Percentiles rank a stretch among this genome's conserved stretches.
These are phyloP conservation scores for Phengaris alcon DNA, from an alignment of 2,888 invertebrate species.

Conservation along the genomic window DNA sequence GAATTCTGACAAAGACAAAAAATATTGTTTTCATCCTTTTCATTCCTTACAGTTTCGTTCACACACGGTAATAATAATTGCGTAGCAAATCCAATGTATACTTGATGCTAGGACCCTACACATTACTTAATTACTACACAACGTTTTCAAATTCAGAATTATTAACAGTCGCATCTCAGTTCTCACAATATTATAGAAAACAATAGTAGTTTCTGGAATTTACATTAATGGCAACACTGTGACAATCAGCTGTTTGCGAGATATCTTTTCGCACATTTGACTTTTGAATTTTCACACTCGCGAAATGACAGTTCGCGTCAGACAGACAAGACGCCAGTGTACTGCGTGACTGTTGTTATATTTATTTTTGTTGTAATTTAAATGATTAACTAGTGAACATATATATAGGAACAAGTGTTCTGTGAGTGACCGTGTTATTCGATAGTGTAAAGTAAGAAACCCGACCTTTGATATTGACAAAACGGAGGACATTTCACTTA, in stretches of 20 bases:
- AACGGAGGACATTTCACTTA: background rate
- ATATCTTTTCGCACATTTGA: slow-evolving; percentile 4
- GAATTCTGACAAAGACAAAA: no score
- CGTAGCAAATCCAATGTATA: no score
- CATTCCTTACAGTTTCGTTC: no score
- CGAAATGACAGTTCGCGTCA: slow-evolving; percentile 14
- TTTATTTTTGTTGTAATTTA: background rate
- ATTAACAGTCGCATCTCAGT: no score
- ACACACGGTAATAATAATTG: no score
- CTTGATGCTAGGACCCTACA: no score
- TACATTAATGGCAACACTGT: background rate
- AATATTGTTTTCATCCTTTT: no score
- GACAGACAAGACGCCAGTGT: background rate
- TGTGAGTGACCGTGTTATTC: slow-evolving; percentile 3
- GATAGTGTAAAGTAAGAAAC: background rate
- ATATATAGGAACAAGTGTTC: background rate
- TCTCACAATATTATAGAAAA: background rate
- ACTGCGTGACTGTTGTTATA: background rate
- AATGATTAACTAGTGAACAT: background rate
- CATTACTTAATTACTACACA: no score
- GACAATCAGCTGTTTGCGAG: slow-evolving; percentile 1
- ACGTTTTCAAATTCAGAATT: no score
- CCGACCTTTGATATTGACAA: slow-evolving; percentile 13
- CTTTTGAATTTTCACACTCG: slow-evolving; percentile 4
- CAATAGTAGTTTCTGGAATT: background rate